phyloP scores from a whole-genome alignment of 2,113 vertebrate species.

The Thamnophis sirtalis region DNA sequence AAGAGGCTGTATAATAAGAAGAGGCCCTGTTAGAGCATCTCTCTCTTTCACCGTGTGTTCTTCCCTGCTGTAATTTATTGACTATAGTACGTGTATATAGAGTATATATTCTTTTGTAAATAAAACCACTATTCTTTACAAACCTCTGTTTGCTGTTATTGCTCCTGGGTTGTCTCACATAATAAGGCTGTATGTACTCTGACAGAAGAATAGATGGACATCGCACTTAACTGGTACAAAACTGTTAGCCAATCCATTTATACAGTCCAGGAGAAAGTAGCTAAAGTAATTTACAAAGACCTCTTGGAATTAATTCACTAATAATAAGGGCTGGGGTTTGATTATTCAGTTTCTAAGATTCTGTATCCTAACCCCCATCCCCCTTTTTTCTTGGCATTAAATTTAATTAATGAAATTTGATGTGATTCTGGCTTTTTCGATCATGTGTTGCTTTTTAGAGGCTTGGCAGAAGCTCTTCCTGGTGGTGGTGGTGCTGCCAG shows the following conservation, averaged over 20 bases:
- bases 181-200: too few relatives aligned
- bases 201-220: not conserved
- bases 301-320: not conserved
- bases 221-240: not conserved
- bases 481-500: too few relatives aligned
- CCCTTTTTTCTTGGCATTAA: not conserved
- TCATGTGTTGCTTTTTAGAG: not conserved
- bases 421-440: not conserved
- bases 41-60: too few relatives aligned
- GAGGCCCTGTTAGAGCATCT: too few relatives aligned
- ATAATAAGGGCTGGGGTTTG: not conserved
- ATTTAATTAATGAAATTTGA: not conserved
- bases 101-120: too few relatives aligned
- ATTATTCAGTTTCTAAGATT: not conserved
- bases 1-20: too few relatives aligned
- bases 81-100: too few relatives aligned
- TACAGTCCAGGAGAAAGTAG: not conserved
- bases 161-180: too few relatives aligned
- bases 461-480: not conserved
- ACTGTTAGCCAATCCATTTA: not conserved
- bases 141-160: too few relatives aligned
- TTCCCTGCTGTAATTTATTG: too few relatives aligned
- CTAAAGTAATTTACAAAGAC: not conserved
- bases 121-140: too few relatives aligned
- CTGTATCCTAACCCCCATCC: not conserved